A percentile compares a stretch with the other conserved stretches of the same genome.
Evolutionary conservation across 1,140 invertebrate genomes (phyloP).

Genomic region (Tyrophagus putrescentiae): DNA sequence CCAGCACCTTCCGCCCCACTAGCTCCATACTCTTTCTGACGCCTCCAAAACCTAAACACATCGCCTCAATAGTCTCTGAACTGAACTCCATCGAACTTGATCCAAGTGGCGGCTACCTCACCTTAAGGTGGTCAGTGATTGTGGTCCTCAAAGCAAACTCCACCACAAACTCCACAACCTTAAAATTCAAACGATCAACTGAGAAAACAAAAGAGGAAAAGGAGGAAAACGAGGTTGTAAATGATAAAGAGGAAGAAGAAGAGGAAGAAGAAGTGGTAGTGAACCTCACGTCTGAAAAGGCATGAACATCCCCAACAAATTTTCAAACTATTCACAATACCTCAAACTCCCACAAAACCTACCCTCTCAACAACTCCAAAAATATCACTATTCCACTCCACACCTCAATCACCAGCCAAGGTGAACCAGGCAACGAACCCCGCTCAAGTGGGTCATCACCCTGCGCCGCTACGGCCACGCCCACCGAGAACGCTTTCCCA

Average conservation of each 20-base stretch:
- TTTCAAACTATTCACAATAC: no score
- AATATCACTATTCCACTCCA: background rate
- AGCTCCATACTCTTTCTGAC: background rate
- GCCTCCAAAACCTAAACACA: constrained; percentile 10
- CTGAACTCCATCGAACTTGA: background rate
- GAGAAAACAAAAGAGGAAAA: background rate
- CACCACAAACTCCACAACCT: background rate
- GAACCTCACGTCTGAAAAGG: no score
- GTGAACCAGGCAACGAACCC: background rate
- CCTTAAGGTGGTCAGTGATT: background rate
- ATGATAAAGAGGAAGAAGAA: no score
- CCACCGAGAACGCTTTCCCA: background rate
- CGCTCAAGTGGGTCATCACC: background rate
- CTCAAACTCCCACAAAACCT: no score
- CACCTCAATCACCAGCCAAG: background rate
- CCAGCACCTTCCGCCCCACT: background rate
- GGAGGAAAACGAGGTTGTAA: background rate
- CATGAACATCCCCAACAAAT: no score
- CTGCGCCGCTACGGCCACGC: background rate
- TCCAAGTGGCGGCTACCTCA: background rate
- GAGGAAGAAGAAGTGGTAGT: no score
- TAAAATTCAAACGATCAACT: background rate
- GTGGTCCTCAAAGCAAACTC: background rate
- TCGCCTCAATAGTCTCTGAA: background rate
- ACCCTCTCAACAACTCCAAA: background rate